Evolutionary conservation across 2,113 vertebrate genomes (phyloP).

Genomic region (Sapajus apella): DNA sequence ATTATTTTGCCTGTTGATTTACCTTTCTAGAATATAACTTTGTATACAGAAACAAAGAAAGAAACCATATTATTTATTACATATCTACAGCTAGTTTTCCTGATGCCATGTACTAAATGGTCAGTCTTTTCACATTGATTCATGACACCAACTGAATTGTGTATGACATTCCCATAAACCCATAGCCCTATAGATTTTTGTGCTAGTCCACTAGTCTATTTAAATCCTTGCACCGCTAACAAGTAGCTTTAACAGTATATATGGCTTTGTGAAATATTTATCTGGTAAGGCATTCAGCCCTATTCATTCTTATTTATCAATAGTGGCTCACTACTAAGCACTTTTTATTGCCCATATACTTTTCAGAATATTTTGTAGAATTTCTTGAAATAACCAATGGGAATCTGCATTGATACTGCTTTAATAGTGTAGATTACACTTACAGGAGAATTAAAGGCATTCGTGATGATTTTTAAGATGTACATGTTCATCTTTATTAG

Average conservation of each 20-base stretch:
- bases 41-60: background rate
- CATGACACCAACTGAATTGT: background rate
- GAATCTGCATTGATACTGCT: background rate
- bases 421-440: background rate
- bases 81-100: background rate
- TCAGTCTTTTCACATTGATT: background rate
- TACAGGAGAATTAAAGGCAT: background rate
- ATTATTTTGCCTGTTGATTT: accelerated
- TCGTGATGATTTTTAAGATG: background rate
- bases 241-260: background rate
- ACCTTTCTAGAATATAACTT: background rate
- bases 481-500: background rate
- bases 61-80: background rate
- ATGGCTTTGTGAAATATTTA: background rate
- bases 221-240: background rate
- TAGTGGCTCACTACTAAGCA: too few relatives aligned
- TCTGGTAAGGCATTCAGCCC: too few relatives aligned
- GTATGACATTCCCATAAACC: background rate
- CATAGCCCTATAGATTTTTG: background rate
- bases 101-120: background rate
- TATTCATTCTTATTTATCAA: background rate
- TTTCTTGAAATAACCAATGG: background rate
- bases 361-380: background rate
- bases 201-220: background rate
- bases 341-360: too few relatives aligned